Conservation (phyloP, 2,113 vertebrate genomes). For the Micronisus gabar region DNA sequence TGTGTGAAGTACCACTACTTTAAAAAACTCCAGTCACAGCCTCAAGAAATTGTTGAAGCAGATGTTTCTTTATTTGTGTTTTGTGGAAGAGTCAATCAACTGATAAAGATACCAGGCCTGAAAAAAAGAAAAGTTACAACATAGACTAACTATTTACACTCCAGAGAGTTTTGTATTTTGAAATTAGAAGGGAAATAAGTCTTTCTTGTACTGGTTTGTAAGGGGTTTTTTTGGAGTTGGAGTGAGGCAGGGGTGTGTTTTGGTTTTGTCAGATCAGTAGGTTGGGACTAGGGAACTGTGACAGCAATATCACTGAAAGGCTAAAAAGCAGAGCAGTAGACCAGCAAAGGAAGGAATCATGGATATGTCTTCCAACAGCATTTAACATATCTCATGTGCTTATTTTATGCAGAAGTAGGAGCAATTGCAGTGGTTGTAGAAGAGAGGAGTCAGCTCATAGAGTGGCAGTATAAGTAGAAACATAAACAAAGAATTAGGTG, state of each 20-base stretch:
- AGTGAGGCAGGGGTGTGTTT: rapidly evolving
- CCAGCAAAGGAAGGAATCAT: neutral
- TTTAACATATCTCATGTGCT: neutral
- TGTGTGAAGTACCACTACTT: neutral
- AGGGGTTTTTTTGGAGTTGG: neutral
- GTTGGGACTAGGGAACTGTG: neutral
- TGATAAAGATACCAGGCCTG: neutral
- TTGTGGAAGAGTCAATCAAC: neutral
- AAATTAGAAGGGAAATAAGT: neutral
- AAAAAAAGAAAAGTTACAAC: neutral
- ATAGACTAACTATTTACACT: neutral
- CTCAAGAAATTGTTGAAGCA: neutral
- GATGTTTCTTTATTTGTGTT: neutral
- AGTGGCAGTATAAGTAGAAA: neutral
- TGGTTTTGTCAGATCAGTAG: neutral
- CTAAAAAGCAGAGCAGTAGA: neutral
- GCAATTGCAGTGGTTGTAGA: neutral
- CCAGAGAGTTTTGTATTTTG: neutral
- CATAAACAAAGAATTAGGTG: neutral
- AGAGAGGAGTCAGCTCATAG: neutral
- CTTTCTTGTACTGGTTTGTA: neutral
- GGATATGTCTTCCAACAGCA: neutral
- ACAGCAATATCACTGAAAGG: neutral
- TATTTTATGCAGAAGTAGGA: neutral
- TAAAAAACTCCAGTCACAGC: neutral